Percentiles rank a stretch among this genome's conserved stretches.
phyloP scores from a whole-genome alignment of 2,797 vertebrate genomes.

The Pterois miles region DNA sequence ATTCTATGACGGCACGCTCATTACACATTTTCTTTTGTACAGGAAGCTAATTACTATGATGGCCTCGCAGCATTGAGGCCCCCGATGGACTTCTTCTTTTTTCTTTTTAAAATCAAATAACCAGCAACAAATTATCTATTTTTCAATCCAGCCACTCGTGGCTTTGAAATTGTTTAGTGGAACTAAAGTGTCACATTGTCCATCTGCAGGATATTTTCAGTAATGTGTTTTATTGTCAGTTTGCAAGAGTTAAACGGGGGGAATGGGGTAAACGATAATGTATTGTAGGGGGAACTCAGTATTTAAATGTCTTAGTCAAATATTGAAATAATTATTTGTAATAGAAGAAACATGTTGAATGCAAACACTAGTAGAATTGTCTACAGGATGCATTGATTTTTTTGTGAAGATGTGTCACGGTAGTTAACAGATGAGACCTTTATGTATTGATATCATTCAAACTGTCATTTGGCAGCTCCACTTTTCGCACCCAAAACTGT shows the following conservation, averaged over 20 bases:
- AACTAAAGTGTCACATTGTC: conserved; percentile 39
- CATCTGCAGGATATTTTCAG: conserved; percentile 65
- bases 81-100: conserved; percentile 11
- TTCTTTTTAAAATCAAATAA: conserved; percentile 55
- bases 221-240: conserved; percentile 60
- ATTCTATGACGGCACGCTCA: conserved; percentile 55
- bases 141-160: conserved; percentile 68
- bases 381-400: conserved; percentile 60
- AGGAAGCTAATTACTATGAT: conserved; percentile 49
- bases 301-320: conserved; percentile 83
- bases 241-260: conserved; percentile 43
- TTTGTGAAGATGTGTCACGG: conserved; percentile 75
- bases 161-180: conserved; percentile 52
- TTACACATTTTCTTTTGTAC: conserved; percentile 44
- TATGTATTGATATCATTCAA: conserved; percentile 62
- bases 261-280: conserved; percentile 30
- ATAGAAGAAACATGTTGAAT: conserved; percentile 73
- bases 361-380: conserved; percentile 66
- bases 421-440: conserved; percentile 63
- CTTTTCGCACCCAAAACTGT: conserved; percentile 61
- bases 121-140: conserved; percentile 81
- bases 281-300: conserved; percentile 76
- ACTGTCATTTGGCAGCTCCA: conserved; percentile 47
- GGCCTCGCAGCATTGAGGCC: conserved; percentile 34
- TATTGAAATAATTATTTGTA: conserved; percentile 82